Base-by-base conservation (phyloP, 2,797 vertebrate genomes). In the Morelia viridis region DNA sequence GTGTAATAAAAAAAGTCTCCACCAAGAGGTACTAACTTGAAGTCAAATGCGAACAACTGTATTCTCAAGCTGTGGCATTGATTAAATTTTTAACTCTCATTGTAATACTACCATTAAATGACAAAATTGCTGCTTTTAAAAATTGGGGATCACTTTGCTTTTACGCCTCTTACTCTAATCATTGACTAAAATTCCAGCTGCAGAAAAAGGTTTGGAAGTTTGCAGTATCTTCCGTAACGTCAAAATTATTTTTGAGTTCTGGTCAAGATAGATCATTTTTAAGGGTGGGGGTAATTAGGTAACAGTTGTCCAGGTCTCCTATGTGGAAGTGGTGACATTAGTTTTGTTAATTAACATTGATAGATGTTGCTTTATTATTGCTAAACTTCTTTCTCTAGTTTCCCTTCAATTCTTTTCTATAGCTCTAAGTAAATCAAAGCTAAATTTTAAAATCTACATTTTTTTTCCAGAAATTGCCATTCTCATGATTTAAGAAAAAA, bases 171-270 rank as follows among this genome's bases (percentile, higher is more conserved):
- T 24, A 26, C 90, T 76, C 22, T 13, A 5, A 71, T 0, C 46
- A 50, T 60, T 76, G 84, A 28, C 35, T 92, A 57, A 89, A 56
- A 92, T 19, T 92, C 50, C 17, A 64, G 50, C 26, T 71, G 35
- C 4, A 46, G 80, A 86, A 7, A 85, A 85, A 41, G 22, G 9
- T 22, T 89, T 89, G 11, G 50, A 22, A 35, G 11, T n/a, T 71
- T 50, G 7, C 53, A 83, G 0, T 17, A 1, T 85, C 50, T 94
- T 64, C 35, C 31, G 0, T 91, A 92, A 26, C 19, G 2, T 91
- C 87, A 92, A 91, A 94, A 93, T 35, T 64, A 41, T 85, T 65
- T 17, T 0, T 94, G 86, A 89, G 89, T 93, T 93, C 5, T 46
- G 71, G 1, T 92, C 91, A 88, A 68, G 68, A 13, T 58, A 58